Evolutionary conservation across 2,113 vertebrate genomes (phyloP).

Genomic region (Antechinus flavipes): DNA sequence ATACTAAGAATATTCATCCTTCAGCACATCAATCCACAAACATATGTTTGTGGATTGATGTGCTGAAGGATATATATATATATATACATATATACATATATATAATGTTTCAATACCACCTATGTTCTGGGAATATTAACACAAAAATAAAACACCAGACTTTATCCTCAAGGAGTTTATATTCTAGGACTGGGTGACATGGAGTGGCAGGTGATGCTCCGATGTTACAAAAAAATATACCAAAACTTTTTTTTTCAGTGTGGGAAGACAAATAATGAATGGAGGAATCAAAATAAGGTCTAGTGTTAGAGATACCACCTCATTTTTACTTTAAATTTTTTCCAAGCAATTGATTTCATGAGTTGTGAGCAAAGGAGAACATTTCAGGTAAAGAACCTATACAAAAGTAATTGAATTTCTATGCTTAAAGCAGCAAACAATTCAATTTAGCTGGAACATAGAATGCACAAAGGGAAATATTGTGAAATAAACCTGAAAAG

Average conservation of each 20-base stretch:
- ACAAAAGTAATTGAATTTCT: not conserved
- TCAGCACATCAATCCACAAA: not conserved
- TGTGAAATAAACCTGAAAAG: not conserved
- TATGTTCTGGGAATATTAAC: not conserved
- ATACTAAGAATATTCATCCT: not conserved
- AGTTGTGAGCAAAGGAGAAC: not conserved
- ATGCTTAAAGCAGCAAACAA: not conserved
- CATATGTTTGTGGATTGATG: no score
- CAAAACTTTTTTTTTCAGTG: not conserved
- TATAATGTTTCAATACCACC: not conserved
- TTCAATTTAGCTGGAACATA: not conserved
- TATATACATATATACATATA: not conserved
- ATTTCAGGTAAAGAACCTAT: not conserved
- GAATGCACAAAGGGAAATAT: not conserved
- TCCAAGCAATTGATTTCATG: not conserved
- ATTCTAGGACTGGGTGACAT: not conserved
- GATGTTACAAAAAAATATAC: not conserved
- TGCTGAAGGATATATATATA: no score
- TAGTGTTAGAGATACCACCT: not conserved
- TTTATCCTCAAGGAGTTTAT: not conserved
- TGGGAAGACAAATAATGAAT: not conserved
- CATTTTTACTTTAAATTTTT: not conserved
- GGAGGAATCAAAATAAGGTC: not conserved
- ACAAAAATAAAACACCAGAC: not conserved
- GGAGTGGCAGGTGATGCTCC: not conserved